Conservation (phyloP, 2,888 invertebrate genomes). For the Pheosia tremula region DNA sequence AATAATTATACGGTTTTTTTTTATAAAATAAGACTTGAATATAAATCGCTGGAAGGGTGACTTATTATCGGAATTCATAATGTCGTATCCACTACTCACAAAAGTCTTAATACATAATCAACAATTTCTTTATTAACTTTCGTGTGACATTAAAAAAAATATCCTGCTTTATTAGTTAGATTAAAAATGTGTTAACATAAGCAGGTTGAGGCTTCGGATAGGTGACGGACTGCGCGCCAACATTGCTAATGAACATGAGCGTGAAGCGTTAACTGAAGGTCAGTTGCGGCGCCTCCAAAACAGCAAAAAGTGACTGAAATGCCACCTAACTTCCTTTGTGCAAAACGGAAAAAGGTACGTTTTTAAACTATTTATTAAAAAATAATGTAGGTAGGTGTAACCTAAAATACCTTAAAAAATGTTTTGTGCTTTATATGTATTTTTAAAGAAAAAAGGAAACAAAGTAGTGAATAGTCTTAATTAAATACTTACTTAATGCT, state of each 20-base stretch:
- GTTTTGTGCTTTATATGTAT: too few species aligned
- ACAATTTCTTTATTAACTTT: neutral
- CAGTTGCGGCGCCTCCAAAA: neutral
- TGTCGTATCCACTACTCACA: too few species aligned
- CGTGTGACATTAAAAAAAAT: neutral
- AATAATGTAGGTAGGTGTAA: too few species aligned
- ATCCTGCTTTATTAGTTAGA: neutral
- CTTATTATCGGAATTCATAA: too few species aligned
- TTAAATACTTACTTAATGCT: neutral
- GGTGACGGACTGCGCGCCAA: neutral
- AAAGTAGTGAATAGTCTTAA: too few species aligned
- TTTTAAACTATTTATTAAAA: too few species aligned
- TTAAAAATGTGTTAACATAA: neutral
- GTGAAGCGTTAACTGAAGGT: neutral
- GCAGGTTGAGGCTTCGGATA: neutral
- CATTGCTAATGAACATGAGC: neutral
- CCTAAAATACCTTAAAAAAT: too few species aligned
- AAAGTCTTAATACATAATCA: too few species aligned
- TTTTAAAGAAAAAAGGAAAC: too few species aligned
- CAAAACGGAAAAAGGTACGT: neutral
- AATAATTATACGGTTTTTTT: too few species aligned
- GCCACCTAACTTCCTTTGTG: neutral
- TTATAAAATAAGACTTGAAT: too few species aligned
- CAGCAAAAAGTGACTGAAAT: neutral
- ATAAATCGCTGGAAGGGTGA: too few species aligned